Base-by-base conservation (phyloP, 2,113 vertebrate species). In the Hylia prasina region DNA sequence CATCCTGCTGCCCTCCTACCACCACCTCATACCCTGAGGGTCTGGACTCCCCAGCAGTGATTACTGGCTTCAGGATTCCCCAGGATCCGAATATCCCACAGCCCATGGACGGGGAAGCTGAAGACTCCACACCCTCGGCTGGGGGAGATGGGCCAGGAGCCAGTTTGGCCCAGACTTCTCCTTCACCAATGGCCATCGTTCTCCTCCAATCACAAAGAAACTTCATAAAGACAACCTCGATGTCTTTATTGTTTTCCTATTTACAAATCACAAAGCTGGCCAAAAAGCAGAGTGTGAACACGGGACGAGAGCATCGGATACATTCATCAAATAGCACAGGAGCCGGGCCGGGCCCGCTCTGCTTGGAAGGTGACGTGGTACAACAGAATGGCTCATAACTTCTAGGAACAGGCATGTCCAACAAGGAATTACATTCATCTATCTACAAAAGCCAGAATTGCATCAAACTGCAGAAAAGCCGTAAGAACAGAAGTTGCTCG, bases 201-300 rank as follows among this genome's bases (percentile, higher is more conserved):
- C 42, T 15, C 69, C 47, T 35, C 37, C 18, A 58, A 39, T 8
- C 45, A 92, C 1, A 7, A 31, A 33, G 35, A 39, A 33, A 69
- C 70, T 6, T 15, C 0, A 4, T 95, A 97, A 97, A 97, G 96
- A 97, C 95, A 88, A 89, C 88, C 65, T 7, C 9, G 10, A 14
- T 81, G 91, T 91, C 95, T 98, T 98, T 98, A 98, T 97, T 97
- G 82, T 96, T 81, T 86, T 93, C 90, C 94, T 97, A 97, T 98
- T 96, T 97, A 98, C 97, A 98, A 69, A 95, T 91, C 89, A 94
- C 96, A 45, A 91, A 95, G 95, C 93, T 77, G 95, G 95, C 95
- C 88, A 54, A 79, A 97, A 97, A 97, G 96, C 97, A 86, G 96
- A 94, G 91, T 66, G 94, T 85, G 97, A 94, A 94, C 96, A 96